phyloP scores from a whole-genome alignment of 2,888 invertebrate genomes.

The Drosophila gaucha region DNA sequence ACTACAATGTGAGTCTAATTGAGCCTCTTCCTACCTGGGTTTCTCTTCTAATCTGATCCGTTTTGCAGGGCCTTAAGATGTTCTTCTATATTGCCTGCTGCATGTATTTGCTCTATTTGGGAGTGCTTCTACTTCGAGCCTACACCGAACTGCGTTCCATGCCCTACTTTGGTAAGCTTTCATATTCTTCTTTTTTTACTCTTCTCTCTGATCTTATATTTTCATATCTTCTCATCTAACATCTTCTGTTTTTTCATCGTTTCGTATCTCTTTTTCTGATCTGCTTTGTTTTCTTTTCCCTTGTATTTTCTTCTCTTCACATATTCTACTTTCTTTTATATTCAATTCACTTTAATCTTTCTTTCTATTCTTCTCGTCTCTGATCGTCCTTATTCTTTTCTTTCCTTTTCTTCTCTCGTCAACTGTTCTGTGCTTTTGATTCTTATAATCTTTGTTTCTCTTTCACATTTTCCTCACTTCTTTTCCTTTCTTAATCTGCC shows the following conservation, averaged over 20 bases:
- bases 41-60: not conserved
- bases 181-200: not conserved
- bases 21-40: not conserved
- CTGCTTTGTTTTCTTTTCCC: not conserved
- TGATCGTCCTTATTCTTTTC: not conserved
- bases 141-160: conserved; percentile 97
- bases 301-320: not conserved
- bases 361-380: not conserved
- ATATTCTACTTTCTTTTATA: not conserved
- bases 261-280: not conserved
- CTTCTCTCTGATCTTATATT: not conserved
- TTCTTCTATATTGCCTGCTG: conserved; percentile 95
- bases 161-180: conserved; percentile 96
- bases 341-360: not conserved
- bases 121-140: conserved; percentile 93
- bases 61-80: conserved; percentile 93
- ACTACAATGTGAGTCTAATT: conserved; percentile 89
- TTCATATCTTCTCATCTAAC: not conserved
- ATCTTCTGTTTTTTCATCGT: too few species aligned
- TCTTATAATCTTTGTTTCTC: too few species aligned
- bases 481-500: too few species aligned
- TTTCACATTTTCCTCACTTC: too few species aligned
- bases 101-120: conserved; percentile 93
- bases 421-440: too few species aligned
- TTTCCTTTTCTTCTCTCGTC: not conserved